These are phyloP conservation scores for Pogonomyrmex californicus DNA, from an alignment of 1,140 invertebrate species.

Conservation along the genomic window DNA sequence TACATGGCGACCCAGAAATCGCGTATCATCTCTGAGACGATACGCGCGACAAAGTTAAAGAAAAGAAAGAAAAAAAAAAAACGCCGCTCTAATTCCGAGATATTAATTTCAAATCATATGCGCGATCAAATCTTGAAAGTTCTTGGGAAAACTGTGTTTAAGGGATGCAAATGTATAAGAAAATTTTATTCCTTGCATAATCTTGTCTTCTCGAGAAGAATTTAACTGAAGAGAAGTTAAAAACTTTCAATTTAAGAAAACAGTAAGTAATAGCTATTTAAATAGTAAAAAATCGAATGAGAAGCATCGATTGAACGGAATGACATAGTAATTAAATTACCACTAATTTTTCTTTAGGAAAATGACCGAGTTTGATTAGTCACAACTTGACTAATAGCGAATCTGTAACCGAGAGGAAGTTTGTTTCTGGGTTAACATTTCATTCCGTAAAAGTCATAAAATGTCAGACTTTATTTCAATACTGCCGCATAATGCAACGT, in stretches of 20 bases:
- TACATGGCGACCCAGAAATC: slow-evolving; percentile 8
- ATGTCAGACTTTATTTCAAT: slow-evolving; percentile 42
- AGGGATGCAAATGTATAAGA: background rate
- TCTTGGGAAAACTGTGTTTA: background rate
- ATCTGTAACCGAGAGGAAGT: background rate
- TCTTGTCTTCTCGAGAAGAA: background rate
- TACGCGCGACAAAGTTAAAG: background rate
- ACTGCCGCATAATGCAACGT: background rate
- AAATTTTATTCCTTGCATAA: background rate
- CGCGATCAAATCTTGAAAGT: background rate
- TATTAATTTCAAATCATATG: background rate
- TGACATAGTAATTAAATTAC: slow-evolving; percentile 1
- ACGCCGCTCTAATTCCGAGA: background rate
- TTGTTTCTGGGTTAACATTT: slow-evolving; percentile 39
- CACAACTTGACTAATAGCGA: background rate
- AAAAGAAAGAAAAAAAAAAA: background rate
- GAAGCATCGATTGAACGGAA: background rate
- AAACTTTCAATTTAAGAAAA: background rate
- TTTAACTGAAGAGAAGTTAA: background rate
- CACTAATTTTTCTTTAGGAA: background rate
- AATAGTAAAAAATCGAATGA: background rate
- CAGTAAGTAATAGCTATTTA: background rate
- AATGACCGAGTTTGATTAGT: background rate
- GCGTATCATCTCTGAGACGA: background rate
- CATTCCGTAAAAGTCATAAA: slow-evolving; percentile 38